phyloP scores from a whole-genome alignment of 1,140 invertebrate genomes.

The Atta texana region DNA sequence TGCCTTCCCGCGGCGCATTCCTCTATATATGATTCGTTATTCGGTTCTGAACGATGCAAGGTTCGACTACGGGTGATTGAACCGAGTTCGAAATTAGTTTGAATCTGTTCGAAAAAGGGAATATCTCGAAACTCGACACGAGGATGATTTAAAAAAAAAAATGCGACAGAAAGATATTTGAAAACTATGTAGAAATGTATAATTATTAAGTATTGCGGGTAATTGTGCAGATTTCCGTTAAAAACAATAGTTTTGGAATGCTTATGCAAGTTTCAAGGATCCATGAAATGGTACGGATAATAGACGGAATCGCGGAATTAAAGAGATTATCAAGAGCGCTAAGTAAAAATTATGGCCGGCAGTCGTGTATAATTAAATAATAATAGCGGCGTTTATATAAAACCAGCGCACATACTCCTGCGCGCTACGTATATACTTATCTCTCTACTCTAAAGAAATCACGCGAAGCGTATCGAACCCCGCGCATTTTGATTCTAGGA shows the following conservation, averaged over 20 bases:
- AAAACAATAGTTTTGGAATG: slow-evolving; percentile 37
- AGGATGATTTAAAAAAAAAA: not conserved
- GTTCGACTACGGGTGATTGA: slow-evolving; percentile 1
- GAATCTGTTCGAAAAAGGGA: not conserved
- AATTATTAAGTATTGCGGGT: slow-evolving; percentile 32
- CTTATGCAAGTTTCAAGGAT: slow-evolving; percentile 48
- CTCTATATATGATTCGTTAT: slow-evolving; percentile 41
- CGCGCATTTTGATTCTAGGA: slow-evolving; percentile 62
- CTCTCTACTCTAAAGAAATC: slow-evolving; percentile 61
- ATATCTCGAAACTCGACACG: not conserved
- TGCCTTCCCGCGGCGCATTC: slow-evolving; percentile 61
- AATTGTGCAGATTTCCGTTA: slow-evolving; percentile 34
- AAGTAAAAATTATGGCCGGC: slow-evolving; percentile 50
- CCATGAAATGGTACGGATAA: slow-evolving; percentile 30
- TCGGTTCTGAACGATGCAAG: not conserved
- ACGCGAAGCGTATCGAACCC: slow-evolving; percentile 58
- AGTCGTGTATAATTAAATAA: slow-evolving; percentile 58
- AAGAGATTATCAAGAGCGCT: slow-evolving; percentile 48
- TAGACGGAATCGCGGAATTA: slow-evolving; percentile 38
- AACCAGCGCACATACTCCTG: slow-evolving; percentile 15
- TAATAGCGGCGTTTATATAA: slow-evolving; percentile 47
- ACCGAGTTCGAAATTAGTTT: slow-evolving; percentile 8
- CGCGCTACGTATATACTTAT: slow-evolving; percentile 55
- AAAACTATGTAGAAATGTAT: not conserved
- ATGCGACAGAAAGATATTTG: slow-evolving; percentile 16